These are phyloP conservation scores for Eumaeus atala DNA, from an alignment of 1,140 invertebrate genomes.

Conservation along the genomic window DNA sequence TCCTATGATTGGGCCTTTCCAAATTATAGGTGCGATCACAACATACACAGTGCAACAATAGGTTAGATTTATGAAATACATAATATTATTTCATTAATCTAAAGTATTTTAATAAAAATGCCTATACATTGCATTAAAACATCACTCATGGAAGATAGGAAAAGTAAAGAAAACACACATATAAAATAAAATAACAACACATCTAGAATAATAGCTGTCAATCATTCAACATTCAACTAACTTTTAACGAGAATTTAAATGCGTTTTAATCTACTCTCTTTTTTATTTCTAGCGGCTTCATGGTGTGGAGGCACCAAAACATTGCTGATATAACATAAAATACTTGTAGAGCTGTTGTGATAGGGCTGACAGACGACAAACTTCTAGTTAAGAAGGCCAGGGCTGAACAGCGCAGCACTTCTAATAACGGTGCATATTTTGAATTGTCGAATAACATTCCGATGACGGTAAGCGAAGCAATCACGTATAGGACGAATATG, in stretches of 20 bases:
- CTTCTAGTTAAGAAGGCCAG: constrained; percentile 61
- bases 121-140: neutral
- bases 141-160: neutral
- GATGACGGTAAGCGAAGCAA: constrained; percentile 79
- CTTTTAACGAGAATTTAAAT: neutral
- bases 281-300: constrained; percentile 60
- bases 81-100: neutral
- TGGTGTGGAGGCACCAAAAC: constrained; percentile 61
- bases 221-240: neutral
- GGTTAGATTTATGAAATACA: neutral
- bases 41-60: no score
- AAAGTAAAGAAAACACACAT: neutral
- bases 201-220: constrained; percentile 4
- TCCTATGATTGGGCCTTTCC: no score
- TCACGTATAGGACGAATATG: constrained; percentile 77
- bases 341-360: constrained; percentile 44
- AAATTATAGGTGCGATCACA: no score
- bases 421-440: constrained; percentile 70
- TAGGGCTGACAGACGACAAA: constrained; percentile 37
- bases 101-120: neutral
- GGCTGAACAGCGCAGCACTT: constrained; percentile 74
- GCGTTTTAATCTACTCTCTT: constrained; percentile 23
- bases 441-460: constrained; percentile 81
- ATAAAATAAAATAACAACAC: neutral
- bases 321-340: constrained; percentile 60